Conservation (phyloP, 2,113 vertebrate genomes). For the Xiphophorus maculatus region DNA sequence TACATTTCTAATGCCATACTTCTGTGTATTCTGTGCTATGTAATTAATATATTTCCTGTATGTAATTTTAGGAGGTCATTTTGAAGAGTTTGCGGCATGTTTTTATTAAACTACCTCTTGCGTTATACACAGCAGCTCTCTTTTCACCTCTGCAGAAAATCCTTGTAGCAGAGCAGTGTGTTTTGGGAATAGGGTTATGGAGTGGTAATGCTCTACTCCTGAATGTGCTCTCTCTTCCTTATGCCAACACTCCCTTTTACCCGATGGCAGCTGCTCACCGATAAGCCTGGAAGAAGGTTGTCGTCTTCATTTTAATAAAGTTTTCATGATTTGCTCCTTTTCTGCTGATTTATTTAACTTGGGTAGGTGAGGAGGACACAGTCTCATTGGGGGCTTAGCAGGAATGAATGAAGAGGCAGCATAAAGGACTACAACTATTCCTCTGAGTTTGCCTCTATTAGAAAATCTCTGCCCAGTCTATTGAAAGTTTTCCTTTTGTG, state of each 20-base stretch:
- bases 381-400: neutral
- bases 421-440: neutral
- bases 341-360: slow-evolving; percentile 10
- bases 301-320: neutral
- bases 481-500: neutral
- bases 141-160: neutral
- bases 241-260: neutral
- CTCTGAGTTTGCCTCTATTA: neutral
- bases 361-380: neutral
- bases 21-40: neutral
- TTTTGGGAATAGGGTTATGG: neutral
- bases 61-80: neutral
- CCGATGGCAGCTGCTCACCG: neutral
- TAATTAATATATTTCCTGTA: neutral
- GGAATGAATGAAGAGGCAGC: neutral
- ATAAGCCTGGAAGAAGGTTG: neutral
- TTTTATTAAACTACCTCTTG: neutral
- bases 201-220: neutral
- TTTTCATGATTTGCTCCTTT: slow-evolving; percentile 4
- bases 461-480: neutral
- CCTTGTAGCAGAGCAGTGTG: neutral
- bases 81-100: neutral
- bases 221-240: neutral
- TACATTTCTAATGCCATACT: neutral
- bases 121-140: neutral